These are phyloP conservation scores for Enteromius trimaculatus DNA, from an alignment of 2,797 vertebrate species.

Conservation along the genomic window DNA sequence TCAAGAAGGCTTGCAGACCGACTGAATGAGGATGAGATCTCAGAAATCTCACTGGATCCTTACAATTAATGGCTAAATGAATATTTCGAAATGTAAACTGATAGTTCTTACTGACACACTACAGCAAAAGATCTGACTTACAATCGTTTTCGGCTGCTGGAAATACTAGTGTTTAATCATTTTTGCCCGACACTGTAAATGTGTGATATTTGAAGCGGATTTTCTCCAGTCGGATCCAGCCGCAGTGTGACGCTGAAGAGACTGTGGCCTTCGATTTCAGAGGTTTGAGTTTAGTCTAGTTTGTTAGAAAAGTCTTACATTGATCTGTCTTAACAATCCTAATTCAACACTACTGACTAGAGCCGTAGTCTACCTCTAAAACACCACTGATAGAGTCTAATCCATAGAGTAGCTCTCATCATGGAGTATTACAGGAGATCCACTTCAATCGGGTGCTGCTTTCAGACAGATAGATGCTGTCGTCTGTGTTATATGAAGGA, in stretches of 20 bases:
- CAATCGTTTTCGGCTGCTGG: neutral
- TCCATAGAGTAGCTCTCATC: conserved; percentile 35
- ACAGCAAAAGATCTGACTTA: neutral
- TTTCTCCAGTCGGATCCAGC: neutral
- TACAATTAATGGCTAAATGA: too few relatives aligned
- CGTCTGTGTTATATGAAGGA: conserved; percentile 68
- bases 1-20: too few relatives aligned
- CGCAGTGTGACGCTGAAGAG: neutral
- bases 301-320: conserved; percentile 45
- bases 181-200: neutral
- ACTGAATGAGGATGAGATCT: too few relatives aligned
- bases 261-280: neutral
- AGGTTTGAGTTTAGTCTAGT: conserved; percentile 41
- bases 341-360: conserved; percentile 49
- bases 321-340: conserved; percentile 62
- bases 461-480: conserved; percentile 61
- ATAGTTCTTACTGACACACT: neutral
- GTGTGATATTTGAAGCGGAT: neutral
- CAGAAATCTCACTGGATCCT: too few relatives aligned
- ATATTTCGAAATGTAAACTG: too few relatives aligned
- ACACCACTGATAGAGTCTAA: conserved; percentile 33
- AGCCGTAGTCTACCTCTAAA: conserved; percentile 61
- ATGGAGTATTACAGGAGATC: conserved; percentile 42
- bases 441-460: conserved; percentile 65
- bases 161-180: neutral